Percentiles rank a stretch among this genome's conserved stretches.
phyloP scores from a whole-genome alignment of 1,140 invertebrate species.

The Battus philenor region DNA sequence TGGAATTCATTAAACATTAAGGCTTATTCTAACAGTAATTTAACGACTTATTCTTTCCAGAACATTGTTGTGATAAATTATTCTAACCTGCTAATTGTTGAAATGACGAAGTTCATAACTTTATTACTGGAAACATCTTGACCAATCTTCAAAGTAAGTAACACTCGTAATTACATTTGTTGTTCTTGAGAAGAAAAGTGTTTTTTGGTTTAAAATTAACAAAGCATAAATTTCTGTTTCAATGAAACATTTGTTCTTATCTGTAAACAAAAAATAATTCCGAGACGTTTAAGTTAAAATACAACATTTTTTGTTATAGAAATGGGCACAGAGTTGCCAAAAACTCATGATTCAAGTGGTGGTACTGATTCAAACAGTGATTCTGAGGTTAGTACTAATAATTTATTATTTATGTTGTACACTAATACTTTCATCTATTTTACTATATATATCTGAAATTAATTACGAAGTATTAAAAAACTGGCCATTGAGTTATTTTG shows the following conservation, averaged over 20 bases:
- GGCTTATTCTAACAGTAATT: conserved; percentile 12
- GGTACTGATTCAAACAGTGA: conserved; percentile 61
- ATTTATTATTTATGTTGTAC: too few relatives aligned
- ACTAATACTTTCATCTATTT: too few relatives aligned
- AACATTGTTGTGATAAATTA: conserved; percentile 29
- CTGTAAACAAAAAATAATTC: too few relatives aligned
- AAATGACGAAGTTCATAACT: conserved; percentile 57
- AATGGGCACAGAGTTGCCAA: conserved; percentile 71
- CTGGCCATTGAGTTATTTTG: too few relatives aligned
- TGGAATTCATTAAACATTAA: conserved; percentile 13
- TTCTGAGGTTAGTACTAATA: conserved; percentile 51
- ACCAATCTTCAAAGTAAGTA: conserved; percentile 72
- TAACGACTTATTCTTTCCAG: conserved; percentile 38
- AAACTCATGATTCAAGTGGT: conserved; percentile 67
- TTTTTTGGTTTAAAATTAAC: too few relatives aligned
- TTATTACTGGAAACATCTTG: conserved; percentile 65
- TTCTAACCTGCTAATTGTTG: conserved; percentile 29
- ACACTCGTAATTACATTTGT: too few relatives aligned
- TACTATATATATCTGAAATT: too few relatives aligned
- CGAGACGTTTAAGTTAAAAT: too few relatives aligned
- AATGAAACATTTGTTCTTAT: too few relatives aligned
- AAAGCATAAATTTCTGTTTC: too few relatives aligned
- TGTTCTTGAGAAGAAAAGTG: too few relatives aligned
- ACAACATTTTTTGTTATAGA: conserved; percentile 61
- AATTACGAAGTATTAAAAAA: too few relatives aligned